Evolutionary conservation across 2,888 invertebrate genomes (phyloP).

Genomic region (Pseudococcus jackbeardsleyi): DNA sequence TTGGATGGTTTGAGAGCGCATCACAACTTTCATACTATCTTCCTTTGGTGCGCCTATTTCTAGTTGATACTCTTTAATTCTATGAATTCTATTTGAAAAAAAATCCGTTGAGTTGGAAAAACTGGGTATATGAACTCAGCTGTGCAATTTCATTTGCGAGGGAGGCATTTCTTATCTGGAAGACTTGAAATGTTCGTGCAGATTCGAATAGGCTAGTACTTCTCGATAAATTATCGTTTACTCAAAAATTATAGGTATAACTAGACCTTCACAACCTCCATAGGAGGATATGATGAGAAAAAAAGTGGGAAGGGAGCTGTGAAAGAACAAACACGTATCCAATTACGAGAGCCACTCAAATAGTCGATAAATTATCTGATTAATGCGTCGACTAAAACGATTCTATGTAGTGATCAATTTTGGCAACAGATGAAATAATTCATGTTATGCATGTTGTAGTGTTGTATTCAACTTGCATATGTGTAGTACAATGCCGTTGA

Average conservation of each 20-base stretch:
- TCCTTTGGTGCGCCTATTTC: no score
- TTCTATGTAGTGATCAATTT: slow-evolving; percentile 23
- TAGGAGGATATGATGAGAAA: background rate
- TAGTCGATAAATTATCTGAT: background rate
- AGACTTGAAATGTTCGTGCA: background rate
- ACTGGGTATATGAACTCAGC: no score
- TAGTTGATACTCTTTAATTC: no score
- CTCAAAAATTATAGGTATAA: background rate
- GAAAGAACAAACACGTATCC: slow-evolving; percentile 3
- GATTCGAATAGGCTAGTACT: background rate
- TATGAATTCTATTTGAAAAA: no score
- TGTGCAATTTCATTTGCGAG: no score
- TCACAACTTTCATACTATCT: no score
- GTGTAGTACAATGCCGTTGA: background rate
- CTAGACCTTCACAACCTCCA: background rate
- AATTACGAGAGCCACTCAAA: slow-evolving; percentile 22
- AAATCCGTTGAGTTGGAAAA: background rate
- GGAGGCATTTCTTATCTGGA: background rate
- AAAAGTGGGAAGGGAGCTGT: background rate
- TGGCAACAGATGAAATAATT: slow-evolving; percentile 13
- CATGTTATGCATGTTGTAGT: background rate
- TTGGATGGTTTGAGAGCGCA: no score
- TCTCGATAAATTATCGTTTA: background rate
- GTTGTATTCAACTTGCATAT: background rate
- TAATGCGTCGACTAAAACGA: background rate